Base-by-base conservation (phyloP, 2,113 vertebrate genomes). In the Marmota monax region DNA sequence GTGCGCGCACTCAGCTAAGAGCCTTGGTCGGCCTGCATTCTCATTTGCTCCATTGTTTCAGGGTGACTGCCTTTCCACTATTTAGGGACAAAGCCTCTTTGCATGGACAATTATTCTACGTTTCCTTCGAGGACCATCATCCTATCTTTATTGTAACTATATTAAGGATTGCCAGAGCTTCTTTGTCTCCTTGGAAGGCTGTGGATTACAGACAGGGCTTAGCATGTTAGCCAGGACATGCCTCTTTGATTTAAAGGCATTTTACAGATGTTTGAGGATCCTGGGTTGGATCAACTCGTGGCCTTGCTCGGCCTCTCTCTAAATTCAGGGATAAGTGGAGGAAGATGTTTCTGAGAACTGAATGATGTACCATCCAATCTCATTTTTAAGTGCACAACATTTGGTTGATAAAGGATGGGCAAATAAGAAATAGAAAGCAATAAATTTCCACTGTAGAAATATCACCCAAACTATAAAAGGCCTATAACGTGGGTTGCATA, bases 41-140 rank as follows among this genome's bases (percentile, higher is more conserved):
- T 99, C 99, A 99, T 99, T 99, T 98, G 97, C 97, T 98, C 98
- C 98, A 98, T 99, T 99, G 99, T 99, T 99, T 99, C 98, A 58
- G 99, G 98, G 99, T 99, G 99, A 99, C 97, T 98, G 99, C 96
- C 97, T 99, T 99, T 98, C 98, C 98, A 99, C 98, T 98, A 98
- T 98, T 98, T 98, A 96, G 14, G 76, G 98, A 99, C 99, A 99
- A 99, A 99, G 98, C 97, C 97, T 97, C 98, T 98, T 98, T 98
- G 98, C 99, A 98, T 67, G 96, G 98, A 97, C 96, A 98, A 98
- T 98, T 97, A 99, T 97, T 99, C 99, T 97, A 97, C 98, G 98
- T 99, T 99, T 98, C 97, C 98, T 99, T 99, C 97, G 94, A 98
- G 39, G 42, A 98, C 98, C 99, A 98, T 99, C 98, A 96, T 98